Evolutionary conservation across 2,888 invertebrate genomes (phyloP).

Genomic region (Disparrhopalites patrizii): DNA sequence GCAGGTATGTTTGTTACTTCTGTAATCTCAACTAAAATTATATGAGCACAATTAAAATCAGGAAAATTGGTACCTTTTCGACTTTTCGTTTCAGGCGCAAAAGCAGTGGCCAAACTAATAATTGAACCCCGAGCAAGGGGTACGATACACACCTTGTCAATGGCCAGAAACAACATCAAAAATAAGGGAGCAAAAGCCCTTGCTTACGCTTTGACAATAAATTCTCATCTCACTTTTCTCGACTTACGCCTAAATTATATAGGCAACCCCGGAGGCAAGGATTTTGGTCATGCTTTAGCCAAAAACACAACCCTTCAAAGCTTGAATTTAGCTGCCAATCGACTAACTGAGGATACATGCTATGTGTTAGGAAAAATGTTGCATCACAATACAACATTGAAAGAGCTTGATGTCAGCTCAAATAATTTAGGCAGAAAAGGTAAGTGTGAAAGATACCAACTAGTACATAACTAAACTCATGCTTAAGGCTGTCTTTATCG

Average conservation of each 20-base stretch:
- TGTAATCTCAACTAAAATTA: not conserved
- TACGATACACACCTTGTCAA: conserved; percentile 40
- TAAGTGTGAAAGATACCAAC: no score
- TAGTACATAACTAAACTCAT: not conserved
- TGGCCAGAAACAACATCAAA: conserved; percentile 42
- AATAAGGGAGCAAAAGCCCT: conserved; percentile 45
- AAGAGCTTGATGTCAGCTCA: conserved; percentile 42
- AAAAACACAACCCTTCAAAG: conserved; percentile 32
- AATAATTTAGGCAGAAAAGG: conserved; percentile 41
- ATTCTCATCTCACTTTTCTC: conserved; percentile 33
- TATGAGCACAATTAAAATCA: not conserved
- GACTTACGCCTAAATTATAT: conserved; percentile 42
- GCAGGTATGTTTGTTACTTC: conserved; percentile 21
- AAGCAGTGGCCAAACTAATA: conserved; percentile 41
- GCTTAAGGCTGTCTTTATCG: no score
- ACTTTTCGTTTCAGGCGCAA: conserved; percentile 37
- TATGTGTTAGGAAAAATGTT: conserved; percentile 45
- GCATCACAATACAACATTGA: conserved; percentile 36
- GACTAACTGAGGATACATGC: conserved; percentile 36
- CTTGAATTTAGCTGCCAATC: conserved; percentile 40
- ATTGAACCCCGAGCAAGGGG: conserved; percentile 33
- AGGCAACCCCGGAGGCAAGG: conserved; percentile 36
- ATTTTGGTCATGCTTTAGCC: conserved; percentile 43
- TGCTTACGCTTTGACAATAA: conserved; percentile 40
- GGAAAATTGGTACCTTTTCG: no score